Evolutionary conservation across 37 sponge, comb jelly and placozoan species (phyloP), one percentile per base, ranked within the genome.

Genomic region (Halichondria panicea): DNA sequence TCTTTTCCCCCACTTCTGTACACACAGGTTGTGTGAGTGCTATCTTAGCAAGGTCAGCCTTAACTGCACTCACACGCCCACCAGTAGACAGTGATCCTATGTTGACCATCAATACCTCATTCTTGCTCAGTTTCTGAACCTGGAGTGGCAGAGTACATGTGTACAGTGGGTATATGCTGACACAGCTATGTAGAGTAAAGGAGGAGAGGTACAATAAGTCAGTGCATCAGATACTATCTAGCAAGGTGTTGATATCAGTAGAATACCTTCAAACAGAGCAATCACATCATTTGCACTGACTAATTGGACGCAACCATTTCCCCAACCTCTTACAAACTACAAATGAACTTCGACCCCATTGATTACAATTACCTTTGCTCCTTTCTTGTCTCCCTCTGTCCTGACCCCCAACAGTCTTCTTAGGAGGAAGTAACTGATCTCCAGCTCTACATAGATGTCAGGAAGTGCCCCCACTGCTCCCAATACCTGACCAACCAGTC

Each of bases 71-170:
- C 32, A 97, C 98, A 30, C 91, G 74, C 3, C 98, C 92, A 0
- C 98, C 98, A 28, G 98, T 94, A 22, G 92, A 88, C 1, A 97
- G 71, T 0, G 98, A 97, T 34, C 98, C 98, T 53, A 97, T 97
- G 86, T 97, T 97, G 22, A 97, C 98, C 88, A 97, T 89, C 66
- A 97, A 60, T 5, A 92, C 90, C 57, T 97, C 98, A 76, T 84
- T 92, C 74, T 87, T 85, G 43, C 82, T 75, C 65, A 97, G 65
- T 52, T 92, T 94, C 68, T 92, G 93, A 5, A 93, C 94, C 94
- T 93, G 69, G 0, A 28, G n/a, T 31, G 15, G 11, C 15, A 11
- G 15, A 48, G 15, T 48, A 48, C 52, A 48, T 48, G 15, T 18
- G 13, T 15, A 48, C 15, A 48, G 11, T 48, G 15, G 11, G 52